These are phyloP conservation scores for Orius laevigatus DNA, from an alignment of 1,140 invertebrate species.

Conservation along the genomic window DNA sequence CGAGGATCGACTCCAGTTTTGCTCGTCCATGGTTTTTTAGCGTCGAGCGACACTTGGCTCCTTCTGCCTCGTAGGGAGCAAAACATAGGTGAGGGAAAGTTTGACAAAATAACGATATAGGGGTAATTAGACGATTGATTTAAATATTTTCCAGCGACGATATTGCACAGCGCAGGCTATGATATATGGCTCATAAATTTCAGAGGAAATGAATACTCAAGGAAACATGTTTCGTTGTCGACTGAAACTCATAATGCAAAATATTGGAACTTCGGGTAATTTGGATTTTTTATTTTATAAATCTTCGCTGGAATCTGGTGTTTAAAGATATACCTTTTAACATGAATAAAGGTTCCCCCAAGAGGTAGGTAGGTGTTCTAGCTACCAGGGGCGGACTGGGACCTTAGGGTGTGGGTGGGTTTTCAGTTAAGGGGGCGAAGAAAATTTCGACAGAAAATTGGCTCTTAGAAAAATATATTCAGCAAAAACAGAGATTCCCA, in stretches of 20 bases:
- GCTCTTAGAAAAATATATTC: too few relatives aligned
- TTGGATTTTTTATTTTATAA: constrained; percentile 19
- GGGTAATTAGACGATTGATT: background rate
- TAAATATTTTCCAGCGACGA: constrained; percentile 28
- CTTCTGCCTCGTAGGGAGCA: constrained; percentile 19
- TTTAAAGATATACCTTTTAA: too few relatives aligned
- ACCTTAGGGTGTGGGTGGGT: too few relatives aligned
- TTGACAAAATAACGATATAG: background rate
- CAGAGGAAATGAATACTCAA: constrained; percentile 43
- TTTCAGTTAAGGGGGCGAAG: too few relatives aligned
- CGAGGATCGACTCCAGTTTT: constrained; percentile 28
- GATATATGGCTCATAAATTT: constrained; percentile 52
- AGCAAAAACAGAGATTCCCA: too few relatives aligned
- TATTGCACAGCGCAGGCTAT: constrained; percentile 38
- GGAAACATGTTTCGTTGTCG: constrained; percentile 30
- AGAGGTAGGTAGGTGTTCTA: too few relatives aligned
- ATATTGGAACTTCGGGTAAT: constrained; percentile 46
- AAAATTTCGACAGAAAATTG: too few relatives aligned
- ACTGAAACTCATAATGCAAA: constrained; percentile 26
- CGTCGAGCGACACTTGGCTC: constrained; percentile 34
- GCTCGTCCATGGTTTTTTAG: constrained; percentile 38
- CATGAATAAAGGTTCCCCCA: too few relatives aligned
- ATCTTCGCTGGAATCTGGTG: too few relatives aligned
- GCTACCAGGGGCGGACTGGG: too few relatives aligned
- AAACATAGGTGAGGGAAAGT: constrained; percentile 1